Base-by-base conservation (phyloP, 2,113 vertebrate genomes). In the Glaucidium brasilianum region DNA sequence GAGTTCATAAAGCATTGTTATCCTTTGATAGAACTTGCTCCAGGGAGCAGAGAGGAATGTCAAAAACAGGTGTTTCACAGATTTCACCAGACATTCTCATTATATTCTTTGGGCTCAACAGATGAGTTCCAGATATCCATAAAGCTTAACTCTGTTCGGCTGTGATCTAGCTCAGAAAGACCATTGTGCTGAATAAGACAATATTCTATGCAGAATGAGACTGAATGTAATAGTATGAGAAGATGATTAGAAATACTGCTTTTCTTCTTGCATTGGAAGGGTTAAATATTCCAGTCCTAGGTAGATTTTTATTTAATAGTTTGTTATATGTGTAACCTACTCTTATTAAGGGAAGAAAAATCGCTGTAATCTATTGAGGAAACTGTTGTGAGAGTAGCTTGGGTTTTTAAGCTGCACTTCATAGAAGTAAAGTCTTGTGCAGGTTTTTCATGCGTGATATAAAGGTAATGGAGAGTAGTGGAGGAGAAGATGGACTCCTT, bases 11-110 rank as follows among this genome's bases (percentile, higher is more conserved):
- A 96, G 56, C 60, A 47, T 47, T 93, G 78, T 91, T 91, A 93
- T 95, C 80, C 88, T 98, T 98, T 97, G 97, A 96, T 96, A 95
- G 53, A 45, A 2, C 73, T 88, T 85, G 82, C 94, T 95, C 56
- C 74, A 87, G 96, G 86, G 96, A 96, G 77, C 49, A 30, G 76
- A 29, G 69, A 91, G 84, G 94, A 96, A 96, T 97, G 96, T 95
- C 62, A 92, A 93, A 96, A 96, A 85, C 92, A 96, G 41, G 84
- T 94, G 93, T 96, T 88, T 90, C 72, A 20, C 96, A 92, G 93
- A 92, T 96, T 94, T 96, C 88, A 96, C 75, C 75, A 95, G 92
- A 71, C 53, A 32, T 94, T 91, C 84, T 85, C 6, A 0, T 83
- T 91, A 59, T 75, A 94, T 74, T 92, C 67, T 79, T 34, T 87